Percentiles rank a stretch among this genome's conserved stretches.
Evolutionary conservation across 2,797 vertebrate species (phyloP).

Genomic region (Taeniopygia guttata): DNA sequence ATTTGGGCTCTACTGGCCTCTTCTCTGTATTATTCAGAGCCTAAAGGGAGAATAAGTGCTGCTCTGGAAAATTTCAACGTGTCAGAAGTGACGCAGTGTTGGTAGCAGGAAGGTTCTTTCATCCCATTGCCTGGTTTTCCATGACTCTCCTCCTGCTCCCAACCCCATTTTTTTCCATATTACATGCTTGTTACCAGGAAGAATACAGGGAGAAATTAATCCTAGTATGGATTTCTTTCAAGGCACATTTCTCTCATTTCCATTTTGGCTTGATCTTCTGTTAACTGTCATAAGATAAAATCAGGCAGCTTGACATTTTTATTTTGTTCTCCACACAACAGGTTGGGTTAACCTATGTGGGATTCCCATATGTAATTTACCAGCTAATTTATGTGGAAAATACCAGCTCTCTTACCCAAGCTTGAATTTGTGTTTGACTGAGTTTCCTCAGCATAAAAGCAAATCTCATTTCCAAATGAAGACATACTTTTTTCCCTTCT

Average conservation of each 20-base stretch:
- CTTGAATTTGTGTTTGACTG: background rate
- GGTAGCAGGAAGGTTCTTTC: background rate
- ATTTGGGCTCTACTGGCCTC: background rate
- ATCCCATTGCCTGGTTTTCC: background rate
- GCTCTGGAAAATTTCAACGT: background rate
- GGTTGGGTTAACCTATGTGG: background rate
- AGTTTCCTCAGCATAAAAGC: background rate
- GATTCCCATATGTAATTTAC: background rate
- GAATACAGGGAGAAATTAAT: background rate
- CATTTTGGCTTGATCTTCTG: background rate
- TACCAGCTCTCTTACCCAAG: background rate
- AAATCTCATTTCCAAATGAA: background rate
- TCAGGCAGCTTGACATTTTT: background rate
- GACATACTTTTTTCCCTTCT: background rate
- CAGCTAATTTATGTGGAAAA: background rate
- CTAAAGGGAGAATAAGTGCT: background rate
- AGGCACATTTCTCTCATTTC: background rate
- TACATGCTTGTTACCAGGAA: background rate
- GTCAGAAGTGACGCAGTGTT: background rate
- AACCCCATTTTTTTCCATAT: background rate
- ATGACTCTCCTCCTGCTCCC: background rate
- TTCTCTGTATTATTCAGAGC: background rate
- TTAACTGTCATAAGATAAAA: slow-evolving; percentile 6
- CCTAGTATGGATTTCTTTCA: slow-evolving; percentile 16
- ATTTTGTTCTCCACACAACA: background rate